Base-by-base conservation (phyloP, 2,797 vertebrate genomes). In the Alectoris magna region DNA sequence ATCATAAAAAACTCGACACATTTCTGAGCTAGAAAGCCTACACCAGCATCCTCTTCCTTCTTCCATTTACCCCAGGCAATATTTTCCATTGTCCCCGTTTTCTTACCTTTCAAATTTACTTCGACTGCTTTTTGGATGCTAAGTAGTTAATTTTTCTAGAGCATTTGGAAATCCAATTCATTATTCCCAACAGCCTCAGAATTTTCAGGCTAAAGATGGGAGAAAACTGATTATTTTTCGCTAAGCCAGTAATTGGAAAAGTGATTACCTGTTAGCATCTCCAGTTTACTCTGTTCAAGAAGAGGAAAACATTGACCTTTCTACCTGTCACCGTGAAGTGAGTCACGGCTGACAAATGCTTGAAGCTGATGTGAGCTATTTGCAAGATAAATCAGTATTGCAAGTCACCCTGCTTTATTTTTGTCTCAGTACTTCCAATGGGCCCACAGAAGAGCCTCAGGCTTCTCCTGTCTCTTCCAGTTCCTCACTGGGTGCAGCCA, bases 301-400 rank as follows among this genome's bases (percentile, higher is more conserved):
- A 63, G 69, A 87, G 53, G 84, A 84, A 82, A 92, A 71, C 82
- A 83, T 71, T 26, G 93, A 92, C 82, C 88, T 96, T 96, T 87
- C 81, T 76, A 56, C 31, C 79, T 84, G 84, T 24, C 91, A 84
- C 71, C 22, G 14, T n/a, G 29, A 44, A 41, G 77, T 87, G 95
- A 88, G 41, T 93, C 88, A 84, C 2, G 3, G 80, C 74, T 91
- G 93, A 70, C 59, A 75, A 60, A 75, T 44, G 71, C 76, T 78
- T 64, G 76, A 43, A 66, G 81, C 88, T 66, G 82, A 51, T 79
- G 90, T 19, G 78, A 38, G 2, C 51, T 63, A 80, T 91, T 88
- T 91, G n/a, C 38, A 43, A 71, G 74, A 91, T 29, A 85, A 94
- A 84, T 72, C 91, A 59, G 72, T 48, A 58, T 62, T 91, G 87